Base-by-base conservation (phyloP, 1,140 invertebrate species). In the Macrobrachium nipponense region DNA sequence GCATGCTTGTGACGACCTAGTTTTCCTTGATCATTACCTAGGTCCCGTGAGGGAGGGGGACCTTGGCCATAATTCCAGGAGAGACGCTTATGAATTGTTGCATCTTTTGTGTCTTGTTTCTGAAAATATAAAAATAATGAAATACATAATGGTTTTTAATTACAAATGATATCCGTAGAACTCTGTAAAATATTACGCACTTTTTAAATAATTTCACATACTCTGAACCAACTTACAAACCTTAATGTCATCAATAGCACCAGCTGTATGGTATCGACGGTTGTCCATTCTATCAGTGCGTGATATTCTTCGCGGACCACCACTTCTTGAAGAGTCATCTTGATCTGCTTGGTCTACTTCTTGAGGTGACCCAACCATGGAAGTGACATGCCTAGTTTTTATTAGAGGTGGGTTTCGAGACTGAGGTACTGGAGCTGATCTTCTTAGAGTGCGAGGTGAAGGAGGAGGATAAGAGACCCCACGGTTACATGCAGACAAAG, bases 401-500 rank as follows among this genome's bases (percentile, higher is more conserved):
- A 95, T 91, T 84, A 96, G 91, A 7, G 95, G 95, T 73, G 95
- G 95, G 91, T 96, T 95, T 86, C 94, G 93, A n/a, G 93, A 94
- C 86, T 89, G 88, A 87, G 94, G 93, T 15, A 94, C 94, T 79
- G 95, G 93, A 58, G 95, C 95, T 88, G 94, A 92, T 80, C 95
- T 91, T 87, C 94, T 91, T 61, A 95, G 91, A 75, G 94, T 94
- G 68, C 94, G 94, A 68, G 95, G 95, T 64, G 94, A 95, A 59
- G 95, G 95, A 44, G 95, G 95, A 84, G 95, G 95, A 91, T 96
- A 95, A 23, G 94, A 95, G 88, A 95, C 94, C 85, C 95, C 95
- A 90, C 94, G 90, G 27, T 89, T 43, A 78, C 82, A 58, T 59
- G 82, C 79, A 61, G 85, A 87, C 17, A 87, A 70, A 51, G 79